Percentiles rank a stretch among this genome's conserved stretches.
These are phyloP conservation scores for Gallirallus australis DNA, from an alignment of 2,797 vertebrate species.

Conservation along the genomic window DNA sequence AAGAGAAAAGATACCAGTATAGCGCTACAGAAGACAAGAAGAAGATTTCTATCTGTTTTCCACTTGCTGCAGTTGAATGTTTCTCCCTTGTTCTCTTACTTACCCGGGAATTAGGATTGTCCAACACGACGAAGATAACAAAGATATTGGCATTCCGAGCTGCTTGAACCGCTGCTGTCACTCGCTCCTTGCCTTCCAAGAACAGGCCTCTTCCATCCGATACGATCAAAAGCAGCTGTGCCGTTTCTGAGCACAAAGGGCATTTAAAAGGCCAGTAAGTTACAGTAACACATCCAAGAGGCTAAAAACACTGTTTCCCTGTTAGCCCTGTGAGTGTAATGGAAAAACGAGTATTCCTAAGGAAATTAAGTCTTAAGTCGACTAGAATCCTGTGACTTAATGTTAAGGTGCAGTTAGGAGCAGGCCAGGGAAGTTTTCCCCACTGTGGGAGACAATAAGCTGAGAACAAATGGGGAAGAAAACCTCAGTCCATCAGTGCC, in stretches of 20 bases:
- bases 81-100: slow-evolving; percentile 45
- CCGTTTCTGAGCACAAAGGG: slow-evolving; percentile 82
- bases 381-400: neutral
- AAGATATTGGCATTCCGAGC: slow-evolving; percentile 90
- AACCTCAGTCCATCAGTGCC: neutral
- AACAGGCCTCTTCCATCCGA: slow-evolving; percentile 96
- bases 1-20: neutral
- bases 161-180: slow-evolving; percentile 87
- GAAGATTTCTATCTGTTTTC: neutral
- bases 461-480: neutral
- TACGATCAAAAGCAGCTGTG: slow-evolving; percentile 93
- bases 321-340: neutral
- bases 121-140: slow-evolving; percentile 94
- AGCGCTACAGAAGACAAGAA: neutral
- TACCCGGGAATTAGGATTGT: slow-evolving; percentile 95
- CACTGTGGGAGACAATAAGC: neutral
- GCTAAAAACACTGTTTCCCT: neutral
- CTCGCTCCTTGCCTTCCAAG: slow-evolving; percentile 95
- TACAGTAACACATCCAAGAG: neutral
- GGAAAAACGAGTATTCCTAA: neutral
- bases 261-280: neutral
- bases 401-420: neutral
- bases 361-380: neutral
- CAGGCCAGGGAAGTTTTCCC: neutral
- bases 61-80: neutral